These are phyloP conservation scores for Jacana jacana DNA, from an alignment of 2,113 vertebrate species.

Conservation along the genomic window DNA sequence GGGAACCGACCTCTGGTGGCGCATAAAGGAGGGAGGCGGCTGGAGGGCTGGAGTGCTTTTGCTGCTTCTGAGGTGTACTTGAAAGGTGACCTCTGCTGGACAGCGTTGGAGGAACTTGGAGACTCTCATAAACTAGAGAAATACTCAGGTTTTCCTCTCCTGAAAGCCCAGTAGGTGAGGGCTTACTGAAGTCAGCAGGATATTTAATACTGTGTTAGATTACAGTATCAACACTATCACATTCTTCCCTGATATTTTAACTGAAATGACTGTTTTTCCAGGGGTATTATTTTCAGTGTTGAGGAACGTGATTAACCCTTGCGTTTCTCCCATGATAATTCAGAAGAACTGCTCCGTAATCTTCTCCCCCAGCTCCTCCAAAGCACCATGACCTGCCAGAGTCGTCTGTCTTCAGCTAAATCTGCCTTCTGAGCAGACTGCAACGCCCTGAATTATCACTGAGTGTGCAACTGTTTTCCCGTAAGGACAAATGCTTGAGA, in stretches of 20 bases:
- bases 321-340: not conserved
- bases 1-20: not conserved
- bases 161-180: not conserved
- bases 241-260: not conserved
- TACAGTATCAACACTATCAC: not conserved
- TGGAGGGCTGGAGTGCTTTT: not conserved
- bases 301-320: not conserved
- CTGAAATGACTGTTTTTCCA: not conserved
- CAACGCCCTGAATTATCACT: not conserved
- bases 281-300: not conserved
- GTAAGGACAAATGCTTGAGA: not conserved
- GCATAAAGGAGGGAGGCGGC: not conserved
- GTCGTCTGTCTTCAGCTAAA: not conserved
- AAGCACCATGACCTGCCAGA: not conserved
- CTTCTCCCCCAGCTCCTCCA: not conserved
- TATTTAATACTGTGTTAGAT: not conserved
- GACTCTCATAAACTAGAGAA: not conserved
- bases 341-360: not conserved
- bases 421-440: not conserved
- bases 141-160: not conserved
- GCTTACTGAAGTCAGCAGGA: not conserved
- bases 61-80: not conserved
- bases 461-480: not conserved
- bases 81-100: not conserved
- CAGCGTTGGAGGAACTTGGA: not conserved